Conservation (phyloP, 2,113 vertebrate species). For the Notechis scutatus region DNA sequence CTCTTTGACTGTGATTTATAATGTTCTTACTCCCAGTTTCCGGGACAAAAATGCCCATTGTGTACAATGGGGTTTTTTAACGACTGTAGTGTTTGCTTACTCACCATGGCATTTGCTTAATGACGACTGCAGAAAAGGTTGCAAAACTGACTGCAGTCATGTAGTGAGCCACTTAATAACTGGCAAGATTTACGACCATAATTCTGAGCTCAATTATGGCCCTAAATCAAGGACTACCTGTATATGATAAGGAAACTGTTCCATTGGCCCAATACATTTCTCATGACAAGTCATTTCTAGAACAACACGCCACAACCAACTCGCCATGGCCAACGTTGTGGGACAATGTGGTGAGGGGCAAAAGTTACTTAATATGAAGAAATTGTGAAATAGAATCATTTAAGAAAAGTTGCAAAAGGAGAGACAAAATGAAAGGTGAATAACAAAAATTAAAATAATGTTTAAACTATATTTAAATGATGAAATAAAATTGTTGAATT, state of each 20-base stretch:
- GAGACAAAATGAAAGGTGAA: not conserved
- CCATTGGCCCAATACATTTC: not conserved
- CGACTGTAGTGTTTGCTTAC: not conserved
- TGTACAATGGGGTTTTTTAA: not conserved
- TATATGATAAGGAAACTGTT: not conserved
- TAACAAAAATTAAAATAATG: not conserved
- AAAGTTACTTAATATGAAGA: not conserved
- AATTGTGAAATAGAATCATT: not conserved
- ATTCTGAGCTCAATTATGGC: not conserved
- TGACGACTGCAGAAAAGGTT: not conserved
- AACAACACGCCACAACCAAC: not conserved
- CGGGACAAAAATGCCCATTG: not conserved
- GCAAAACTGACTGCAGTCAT: not conserved
- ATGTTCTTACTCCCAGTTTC: not conserved
- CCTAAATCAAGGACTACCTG: not conserved
- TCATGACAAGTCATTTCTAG: not conserved
- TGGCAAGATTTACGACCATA: not conserved
- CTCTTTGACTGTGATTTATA: not conserved
- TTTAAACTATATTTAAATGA: not conserved
- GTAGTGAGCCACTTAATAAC: not conserved
- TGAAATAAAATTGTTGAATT: not conserved
- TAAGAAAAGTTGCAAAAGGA: not conserved
- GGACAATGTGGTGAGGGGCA: not conserved
- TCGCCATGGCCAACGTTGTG: not conserved
- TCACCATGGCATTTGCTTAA: not conserved